Base-by-base conservation (phyloP, 2,888 invertebrate species). In the Agrilus biguttatus region DNA sequence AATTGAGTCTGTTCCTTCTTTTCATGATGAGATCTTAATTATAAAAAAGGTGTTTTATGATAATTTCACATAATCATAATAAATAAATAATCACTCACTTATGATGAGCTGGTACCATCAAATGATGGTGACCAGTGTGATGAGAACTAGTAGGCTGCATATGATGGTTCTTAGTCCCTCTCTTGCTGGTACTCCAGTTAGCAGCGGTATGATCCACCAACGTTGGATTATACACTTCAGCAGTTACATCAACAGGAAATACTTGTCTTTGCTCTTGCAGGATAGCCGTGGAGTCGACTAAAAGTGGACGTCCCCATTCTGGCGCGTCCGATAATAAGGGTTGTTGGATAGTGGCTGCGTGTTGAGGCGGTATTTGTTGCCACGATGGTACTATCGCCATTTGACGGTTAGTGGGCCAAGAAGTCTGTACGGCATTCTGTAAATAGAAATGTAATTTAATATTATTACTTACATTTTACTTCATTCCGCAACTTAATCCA, bases 1-100 rank as follows among this genome's bases (percentile, higher is more conserved):
- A 95, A 69, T 62, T 93, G 93, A 44, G 87, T 85, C 44, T 84
- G 82, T 60, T 83, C 83, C 63, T 90, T 88, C 64, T 88, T 89
- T 59, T 84, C 79, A 54, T 77, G 72, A 59, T 66, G 66, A 21
- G 63, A 58, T 46, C 65, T 33, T 32, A 33, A 33, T 40, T 33
- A 28, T 1, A 8, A 28, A 28, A 10, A 28, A 28, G 3, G 10
- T 28, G 28, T 10, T 10, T 28, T 28, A 28, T 28, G 7, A 23
- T 8, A 3, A 28, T 28, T 28, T 28, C 10, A 28, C 28, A 28
- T 5, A 5, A 28, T 10, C 28, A 28, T 5, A 5, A 28, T 10
- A 21, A 14, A 5, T 1, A n/a, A 19, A 5, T 8, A 23, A 28
- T 2, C n/a, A 38, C 19, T 38, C 14, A 17, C 14, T 38, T 13